Evolutionary conservation across 2,797 vertebrate species (phyloP), one percentile per base, ranked within the genome.

Genomic region (Pangasius macronema): DNA sequence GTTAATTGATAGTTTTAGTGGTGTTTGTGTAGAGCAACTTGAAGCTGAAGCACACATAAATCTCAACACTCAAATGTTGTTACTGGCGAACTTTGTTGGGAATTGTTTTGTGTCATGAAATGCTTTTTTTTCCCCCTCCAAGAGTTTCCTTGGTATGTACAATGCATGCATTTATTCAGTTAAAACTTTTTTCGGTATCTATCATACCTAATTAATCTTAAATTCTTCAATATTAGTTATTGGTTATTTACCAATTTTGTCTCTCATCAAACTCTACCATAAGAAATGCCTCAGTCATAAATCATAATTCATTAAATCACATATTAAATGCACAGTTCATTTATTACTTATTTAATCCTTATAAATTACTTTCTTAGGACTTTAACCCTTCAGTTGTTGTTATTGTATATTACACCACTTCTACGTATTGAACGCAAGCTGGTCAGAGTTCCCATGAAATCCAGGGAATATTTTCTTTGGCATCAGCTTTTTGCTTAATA

Each of bases 1-100:
- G 89, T 83, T 90, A 89, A 90, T 90, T 91, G 89, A 91, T 90
- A 92, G 88, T 87, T 87, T 82, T 90, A 88, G 88, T 90, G 89
- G 85, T 89, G 85, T 88, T 89, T 89, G 89, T 89, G 87, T 87
- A 82, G 55, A 59, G 55, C 82, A 84, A 61, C 70, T 87, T 88
- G 79, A 90, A 90, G 88, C 81, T 20, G 82, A 87, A 55, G 70
- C 79, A 76, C 89, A 70, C 53, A 81, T 72, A 87, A 89, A 86
- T 88, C 83, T 90, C 88, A 90, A 85, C 87, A 89, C 79, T 88
- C 49, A 67, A 46, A 46, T 84, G 82, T 51, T 55, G 83, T 57
- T 55, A 24, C 16, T 84, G 65, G 63, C n/a, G 39, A 84, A 84
- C 63, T 39, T 55, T 53, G 30, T 53, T 30, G 51, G 33, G 65